phyloP scores from a whole-genome alignment of 2,888 invertebrate species.

The Hermodice carunculata region DNA sequence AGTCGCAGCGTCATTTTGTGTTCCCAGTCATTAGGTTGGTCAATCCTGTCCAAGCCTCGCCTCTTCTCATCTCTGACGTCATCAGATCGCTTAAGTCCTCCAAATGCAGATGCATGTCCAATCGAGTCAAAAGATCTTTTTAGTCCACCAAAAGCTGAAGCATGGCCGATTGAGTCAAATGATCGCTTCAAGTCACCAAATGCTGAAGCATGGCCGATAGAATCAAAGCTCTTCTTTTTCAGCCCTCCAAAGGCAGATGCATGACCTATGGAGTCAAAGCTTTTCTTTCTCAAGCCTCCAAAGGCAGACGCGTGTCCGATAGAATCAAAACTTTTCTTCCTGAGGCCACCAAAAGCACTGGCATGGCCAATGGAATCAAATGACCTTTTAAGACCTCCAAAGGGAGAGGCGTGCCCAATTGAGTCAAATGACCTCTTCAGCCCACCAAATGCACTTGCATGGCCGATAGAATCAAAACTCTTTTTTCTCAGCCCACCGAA shows the following conservation, averaged over 20 bases:
- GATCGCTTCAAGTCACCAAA: constrained; percentile 20
- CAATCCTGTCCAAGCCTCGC: no score
- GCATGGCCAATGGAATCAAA: constrained; percentile 22
- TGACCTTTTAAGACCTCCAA: constrained; percentile 14
- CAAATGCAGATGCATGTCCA: constrained; percentile 10
- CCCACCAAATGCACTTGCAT: constrained; percentile 13
- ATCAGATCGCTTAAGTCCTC: no score
- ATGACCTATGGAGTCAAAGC: constrained; percentile 14
- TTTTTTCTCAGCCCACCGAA: constrained; percentile 12
- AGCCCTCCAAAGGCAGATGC: constrained; percentile 12
- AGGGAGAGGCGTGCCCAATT: neutral
- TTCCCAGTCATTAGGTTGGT: no score
- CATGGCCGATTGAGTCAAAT: constrained; percentile 20
- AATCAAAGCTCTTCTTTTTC: constrained; percentile 16
- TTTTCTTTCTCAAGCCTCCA: constrained; percentile 21
- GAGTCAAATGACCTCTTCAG: neutral
- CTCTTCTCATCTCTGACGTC: no score
- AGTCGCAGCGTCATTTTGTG: no score
- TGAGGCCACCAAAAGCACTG: constrained; percentile 17
- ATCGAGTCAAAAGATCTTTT: constrained; percentile 20
- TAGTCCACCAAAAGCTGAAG: constrained; percentile 14
- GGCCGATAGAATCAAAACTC: constrained; percentile 20
- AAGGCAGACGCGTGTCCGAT: constrained; percentile 17
- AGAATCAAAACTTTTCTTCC: constrained; percentile 24
- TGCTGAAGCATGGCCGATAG: neutral